Base-by-base conservation (phyloP, 2,888 invertebrate genomes). In the Agrotis exclamationis region DNA sequence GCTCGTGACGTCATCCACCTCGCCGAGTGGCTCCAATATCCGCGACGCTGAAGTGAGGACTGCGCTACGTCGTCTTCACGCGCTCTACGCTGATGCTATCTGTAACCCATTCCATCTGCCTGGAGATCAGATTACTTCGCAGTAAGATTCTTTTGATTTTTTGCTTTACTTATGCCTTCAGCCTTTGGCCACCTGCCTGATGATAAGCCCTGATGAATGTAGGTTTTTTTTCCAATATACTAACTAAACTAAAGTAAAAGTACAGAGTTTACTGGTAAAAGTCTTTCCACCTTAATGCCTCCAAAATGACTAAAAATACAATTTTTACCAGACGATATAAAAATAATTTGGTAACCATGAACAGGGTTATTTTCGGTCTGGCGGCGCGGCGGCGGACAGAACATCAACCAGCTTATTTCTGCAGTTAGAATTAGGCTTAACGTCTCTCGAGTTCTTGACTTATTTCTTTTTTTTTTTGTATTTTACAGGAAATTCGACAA, bases 41-140 rank as follows among this genome's bases (percentile, higher is more conserved):
- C 95, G 99, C 76, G 99, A 99, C 92, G 99, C 99, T 90, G 99
- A 99, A 96, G 99, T 99, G 16, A 97, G 99, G 94, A 98, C 98
- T 87, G 99, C 99, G 94, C 88, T 96, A 68, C 97, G 99, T 72
- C 98, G 98, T 92, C 96, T 99, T 51, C 99, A 99, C 90, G 97
- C 98, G 62, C 97, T 99, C 51, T 99, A 99, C 92, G 98, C 99
- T 2, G 99, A 99, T 92, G 98, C 99, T 79, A 98, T 99, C 72
- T 99, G 99, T 89, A 99, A 99, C 96, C 99, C 99, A 58, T 99
- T 99, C 93, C 99, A 99, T 95, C 97, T 98, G 88, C 99, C 99
- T 45, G 99, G 99, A 44, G 98, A 99, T 88, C 97, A 97, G 84
- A 98, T 99, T 62, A 97, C 97, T 57, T 99, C 99, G 6, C 97